A percentile compares a stretch with the other conserved stretches of the same genome.
Conservation (phyloP, 2,888 invertebrate genomes). For the Atherix ibis region DNA sequence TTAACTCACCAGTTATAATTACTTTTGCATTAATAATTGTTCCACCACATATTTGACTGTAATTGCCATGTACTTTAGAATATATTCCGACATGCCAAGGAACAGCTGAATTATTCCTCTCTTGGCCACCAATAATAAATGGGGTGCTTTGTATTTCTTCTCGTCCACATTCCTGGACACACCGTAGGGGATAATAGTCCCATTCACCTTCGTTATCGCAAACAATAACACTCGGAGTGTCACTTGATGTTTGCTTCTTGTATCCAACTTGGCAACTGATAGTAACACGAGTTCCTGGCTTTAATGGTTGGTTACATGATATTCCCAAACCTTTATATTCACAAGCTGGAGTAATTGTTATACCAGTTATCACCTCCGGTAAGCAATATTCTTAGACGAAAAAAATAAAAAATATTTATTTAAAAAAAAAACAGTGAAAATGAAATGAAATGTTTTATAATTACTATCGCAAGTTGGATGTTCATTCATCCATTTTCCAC, state of each 20-base stretch:
- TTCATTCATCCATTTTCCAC: constrained; percentile 4
- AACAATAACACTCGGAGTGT: not conserved
- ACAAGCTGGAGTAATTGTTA: constrained; percentile 8
- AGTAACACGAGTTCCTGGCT: constrained; percentile 12
- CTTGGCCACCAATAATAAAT: constrained; percentile 9
- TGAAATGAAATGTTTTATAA: constrained; percentile 1
- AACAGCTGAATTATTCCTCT: constrained; percentile 11
- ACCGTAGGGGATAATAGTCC: constrained; percentile 15
- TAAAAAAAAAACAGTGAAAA: not conserved
- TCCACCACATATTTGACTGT: constrained; percentile 16
- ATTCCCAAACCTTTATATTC: constrained; percentile 5
- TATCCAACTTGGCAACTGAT: constrained; percentile 12
- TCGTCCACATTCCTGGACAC: constrained; percentile 19
- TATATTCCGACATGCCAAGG: constrained; percentile 24
- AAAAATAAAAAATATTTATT: not conserved
- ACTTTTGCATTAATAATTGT: constrained; percentile 18
- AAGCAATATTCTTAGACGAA: not conserved
- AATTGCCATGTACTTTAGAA: not conserved
- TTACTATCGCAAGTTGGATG: constrained; percentile 9
- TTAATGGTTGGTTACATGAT: constrained; percentile 9
- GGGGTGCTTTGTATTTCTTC: constrained; percentile 5
- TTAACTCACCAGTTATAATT: constrained; percentile 17
- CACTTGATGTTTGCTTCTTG: not conserved
- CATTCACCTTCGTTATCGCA: constrained; percentile 19
- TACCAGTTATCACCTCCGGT: not conserved